Evolutionary conservation across 2,113 vertebrate genomes (phyloP), one percentile per base, ranked within the genome.

Genomic region (Pachyramphus minor): DNA sequence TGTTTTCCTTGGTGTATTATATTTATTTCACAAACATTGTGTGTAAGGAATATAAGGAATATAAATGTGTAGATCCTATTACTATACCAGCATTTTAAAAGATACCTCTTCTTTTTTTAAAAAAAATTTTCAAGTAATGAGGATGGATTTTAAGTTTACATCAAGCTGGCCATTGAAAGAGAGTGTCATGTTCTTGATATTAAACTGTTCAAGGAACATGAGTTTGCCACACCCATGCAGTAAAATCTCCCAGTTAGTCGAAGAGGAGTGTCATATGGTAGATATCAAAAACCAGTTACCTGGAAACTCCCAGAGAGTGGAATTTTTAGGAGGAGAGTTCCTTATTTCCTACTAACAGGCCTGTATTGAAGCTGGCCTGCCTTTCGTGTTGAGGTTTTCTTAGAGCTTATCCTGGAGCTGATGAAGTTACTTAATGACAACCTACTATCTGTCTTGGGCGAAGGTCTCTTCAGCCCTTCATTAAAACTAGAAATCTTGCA

Each of bases 231-330:
- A 87, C 75, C 88, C 79, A 15, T 19, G 39, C n/a, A 45, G 22
- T 90, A 84, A n/a, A n/a, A 92, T 63, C 68, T 86, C 64, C 20
- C 41, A 75, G 47, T 84, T 67, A 90, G 68, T 31, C 28, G n/a
- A 74, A 81, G 63, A 83, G 63, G 67, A 90, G 84, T 81, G 77
- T 89, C 86, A 52, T 50, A 31, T 66, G 76, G 59, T 59, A 91
- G 68, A 56, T 93, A 93, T 35, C 82, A 88, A 55, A 90, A 62
- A 24, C 31, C 69, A 80, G 45, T 68, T 94, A 96, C 92, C 93
- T 96, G 90, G 80, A 87, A 92, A 87, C 93, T 91, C 74, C 64
- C 41, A 45, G 56, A 67, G 47, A 86, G 45, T 63, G 60, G 75
- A 50, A 33, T 56, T 84, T 84, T 83, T 79, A 49, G 6, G 20